Percentiles rank a stretch among this genome's conserved stretches.
Evolutionary conservation across 23 tunicate species (phyloP).

Genomic region (Botrylloides violaceus): DNA sequence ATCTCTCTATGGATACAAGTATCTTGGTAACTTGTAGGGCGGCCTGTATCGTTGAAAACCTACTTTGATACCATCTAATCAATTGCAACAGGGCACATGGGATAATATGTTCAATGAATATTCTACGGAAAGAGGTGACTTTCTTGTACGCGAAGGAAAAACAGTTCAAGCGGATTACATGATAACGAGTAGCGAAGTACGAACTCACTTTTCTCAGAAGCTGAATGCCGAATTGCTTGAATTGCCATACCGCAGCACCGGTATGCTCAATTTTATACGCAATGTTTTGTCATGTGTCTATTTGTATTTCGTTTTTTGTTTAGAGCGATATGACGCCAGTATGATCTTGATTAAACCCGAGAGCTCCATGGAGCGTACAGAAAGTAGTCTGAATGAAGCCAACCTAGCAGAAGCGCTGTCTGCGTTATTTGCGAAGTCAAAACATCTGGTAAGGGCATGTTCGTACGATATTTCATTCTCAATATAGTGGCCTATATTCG

Average conservation of each 20-base stretch:
- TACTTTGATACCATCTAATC: too few relatives aligned
- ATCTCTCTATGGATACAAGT: too few relatives aligned
- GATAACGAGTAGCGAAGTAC: neutral
- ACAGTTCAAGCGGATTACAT: neutral
- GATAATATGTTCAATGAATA: neutral
- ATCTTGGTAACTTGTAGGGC: too few relatives aligned
- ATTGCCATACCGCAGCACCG: neutral
- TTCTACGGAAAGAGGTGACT: neutral
- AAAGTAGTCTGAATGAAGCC: neutral
- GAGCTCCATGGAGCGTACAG: neutral
- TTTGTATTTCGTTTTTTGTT: too few relatives aligned
- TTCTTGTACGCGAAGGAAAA: neutral
- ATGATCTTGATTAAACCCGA: neutral
- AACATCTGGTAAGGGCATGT: neutral
- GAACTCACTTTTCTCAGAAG: neutral
- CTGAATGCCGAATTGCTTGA: neutral
- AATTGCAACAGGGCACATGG: neutral
- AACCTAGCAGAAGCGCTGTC: neutral
- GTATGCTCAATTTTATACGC: too few relatives aligned
- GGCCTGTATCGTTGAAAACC: too few relatives aligned
- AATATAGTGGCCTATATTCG: too few relatives aligned
- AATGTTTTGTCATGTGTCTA: too few relatives aligned
- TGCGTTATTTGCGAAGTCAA: neutral
- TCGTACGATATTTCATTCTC: too few relatives aligned
- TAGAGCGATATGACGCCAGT: neutral